Base-by-base conservation (phyloP, 2,797 vertebrate species). In the Chaunax sp. region DNA sequence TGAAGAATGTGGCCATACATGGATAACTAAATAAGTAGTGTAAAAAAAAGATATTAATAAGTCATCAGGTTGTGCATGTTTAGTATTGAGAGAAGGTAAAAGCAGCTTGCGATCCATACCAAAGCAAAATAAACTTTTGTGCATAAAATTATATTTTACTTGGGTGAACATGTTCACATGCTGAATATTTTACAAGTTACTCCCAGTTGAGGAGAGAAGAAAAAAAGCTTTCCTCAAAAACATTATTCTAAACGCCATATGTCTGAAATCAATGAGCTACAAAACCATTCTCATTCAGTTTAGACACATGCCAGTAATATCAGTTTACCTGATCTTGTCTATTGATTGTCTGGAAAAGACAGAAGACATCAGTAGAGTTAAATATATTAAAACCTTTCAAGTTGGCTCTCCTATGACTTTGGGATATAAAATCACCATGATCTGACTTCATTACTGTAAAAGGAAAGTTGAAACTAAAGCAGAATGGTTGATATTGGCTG, bases 221-320 rank as follows among this genome's bases (percentile, higher is more conserved):
- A n/a, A 2, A 62, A 43, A 41, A 23, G 5, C 43, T 74, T 71
- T 74, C 44, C 57, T 72, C 45, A 59, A 50, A 30, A 73, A 44
- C 47, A 66, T 80, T 58, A 66, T 68, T 78, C 62, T 81, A 61
- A 78, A 73, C 7, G 53, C 26, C 41, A 69, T 57, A 58, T 63
- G 19, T 73, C 49, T 61, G 35, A 65, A 77, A 82, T 86, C 82
- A 71, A 80, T 84, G 45, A 37, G 13, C 40, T 35, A 10, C 47
- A 64, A 65, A 69, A 62, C 67, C 64, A 51, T 44, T 75, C 69
- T 77, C 74, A 80, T 80, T 84, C 78, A 85, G 57, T 75, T 79
- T 66, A 72, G 83, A 86, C 78, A 83, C 45, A 74, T 83, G 80
- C 70, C 83, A 85, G 86, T 87, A 85, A 86, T 82, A 77, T 83